Conservation (phyloP, 2,888 invertebrate genomes). For the Brenthis hecate region DNA sequence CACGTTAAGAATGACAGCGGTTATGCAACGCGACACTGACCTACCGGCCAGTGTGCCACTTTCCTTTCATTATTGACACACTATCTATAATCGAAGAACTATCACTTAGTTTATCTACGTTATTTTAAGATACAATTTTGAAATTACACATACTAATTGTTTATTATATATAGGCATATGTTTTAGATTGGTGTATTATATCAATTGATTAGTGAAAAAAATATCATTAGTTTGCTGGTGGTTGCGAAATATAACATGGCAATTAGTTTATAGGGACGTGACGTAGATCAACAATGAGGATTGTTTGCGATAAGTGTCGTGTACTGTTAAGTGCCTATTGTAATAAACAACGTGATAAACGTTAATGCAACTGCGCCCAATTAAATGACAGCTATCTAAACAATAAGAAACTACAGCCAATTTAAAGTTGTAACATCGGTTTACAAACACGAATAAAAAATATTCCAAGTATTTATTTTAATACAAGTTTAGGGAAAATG, state of each 20-base stretch:
- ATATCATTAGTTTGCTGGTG: constrained; percentile 26
- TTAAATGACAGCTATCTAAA: constrained; percentile 49
- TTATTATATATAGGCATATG: no score
- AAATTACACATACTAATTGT: no score
- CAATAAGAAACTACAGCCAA: constrained; percentile 31
- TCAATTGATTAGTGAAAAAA: background rate
- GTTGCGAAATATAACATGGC: constrained; percentile 60
- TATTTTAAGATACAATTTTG: background rate
- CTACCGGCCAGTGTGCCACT: constrained; percentile 73
- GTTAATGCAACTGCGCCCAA: constrained; percentile 46
- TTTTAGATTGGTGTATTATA: no score
- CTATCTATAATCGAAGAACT: constrained; percentile 66
- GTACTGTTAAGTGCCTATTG: constrained; percentile 46
- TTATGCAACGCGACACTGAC: constrained; percentile 81
- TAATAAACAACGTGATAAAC: constrained; percentile 48
- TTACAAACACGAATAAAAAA: no score
- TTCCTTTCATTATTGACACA: constrained; percentile 81
- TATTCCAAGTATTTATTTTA: background rate
- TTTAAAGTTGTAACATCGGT: constrained; percentile 5
- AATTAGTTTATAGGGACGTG: constrained; percentile 58
- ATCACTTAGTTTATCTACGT: constrained; percentile 44
- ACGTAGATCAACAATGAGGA: constrained; percentile 50
- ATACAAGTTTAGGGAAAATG: background rate
- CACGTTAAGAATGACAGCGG: constrained; percentile 63
- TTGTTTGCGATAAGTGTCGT: constrained; percentile 46